Evolutionary conservation across 1,140 invertebrate species (phyloP), one percentile per base, ranked within the genome.

Genomic region (Zaprionus ornatus): DNA sequence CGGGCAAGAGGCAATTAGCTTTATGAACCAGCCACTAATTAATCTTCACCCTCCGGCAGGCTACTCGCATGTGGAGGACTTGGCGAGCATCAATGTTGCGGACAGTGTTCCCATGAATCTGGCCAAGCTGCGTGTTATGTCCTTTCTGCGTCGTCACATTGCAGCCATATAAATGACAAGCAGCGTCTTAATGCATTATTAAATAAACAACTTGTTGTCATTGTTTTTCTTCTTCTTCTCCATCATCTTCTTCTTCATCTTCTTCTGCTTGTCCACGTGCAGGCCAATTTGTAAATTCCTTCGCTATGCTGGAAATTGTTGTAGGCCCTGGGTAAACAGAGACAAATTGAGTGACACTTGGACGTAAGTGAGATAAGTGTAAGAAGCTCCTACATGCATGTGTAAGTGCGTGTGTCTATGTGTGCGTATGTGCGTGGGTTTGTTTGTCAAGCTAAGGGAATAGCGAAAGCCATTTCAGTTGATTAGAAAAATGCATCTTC

Each of bases 91-190:
- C 55, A 77, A 80, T 40, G 68, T 85, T 25, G 32, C 23, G 27
- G 91, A 91, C 62, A 77, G 62, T 19, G 75, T 92, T 40, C 55
- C 82, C 59, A 88, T 92, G 83, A 91, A 90, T 81, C 81, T 92
- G 63, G 81, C 82, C 74, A 92, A 92, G 68, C 54, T 91, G 69
- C 80, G 82, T 40, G 84, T 92, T 35, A 87, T 91, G 71, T 79
- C 79, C 54, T 92, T 91, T 72, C 60, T 92, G 60, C 85, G 82
- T 12, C 66, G 81, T 54, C 84, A 75, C 74, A 67, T 80, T 45
- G 62, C 55, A 50, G 29, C 37, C 68, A 56, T 25, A 67, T 77
- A 74, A 77, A 82, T 76, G 52, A 45, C 21, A 19, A 23, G n/a
- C n/a, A 66, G 45, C 9, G 17, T 19, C 42, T 48, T 17, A 50